These are phyloP conservation scores for Sialis fuliginosa DNA, from an alignment of 2,888 invertebrate genomes.

Conservation along the genomic window DNA sequence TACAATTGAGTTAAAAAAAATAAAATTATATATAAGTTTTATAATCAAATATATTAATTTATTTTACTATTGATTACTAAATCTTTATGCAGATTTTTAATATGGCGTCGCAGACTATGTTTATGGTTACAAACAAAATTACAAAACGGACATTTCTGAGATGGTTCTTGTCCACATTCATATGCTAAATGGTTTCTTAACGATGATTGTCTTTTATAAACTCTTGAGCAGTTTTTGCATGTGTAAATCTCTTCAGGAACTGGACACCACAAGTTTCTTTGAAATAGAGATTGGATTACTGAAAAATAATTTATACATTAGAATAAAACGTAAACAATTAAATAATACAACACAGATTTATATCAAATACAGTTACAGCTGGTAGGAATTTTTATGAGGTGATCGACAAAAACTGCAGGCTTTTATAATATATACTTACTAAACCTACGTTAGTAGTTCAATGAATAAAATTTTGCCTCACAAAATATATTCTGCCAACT, in stretches of 20 bases:
- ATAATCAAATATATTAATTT: background rate
- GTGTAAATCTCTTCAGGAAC: background rate
- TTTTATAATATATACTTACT: too few species aligned
- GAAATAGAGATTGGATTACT: background rate
- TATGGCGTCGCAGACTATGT: conserved; percentile 22
- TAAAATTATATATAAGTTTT: conserved; percentile 19
- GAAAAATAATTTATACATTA: background rate
- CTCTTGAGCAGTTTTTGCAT: conserved; percentile 6
- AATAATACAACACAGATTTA: too few species aligned
- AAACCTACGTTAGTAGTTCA: too few species aligned
- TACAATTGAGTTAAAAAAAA: too few species aligned
- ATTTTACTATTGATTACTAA: background rate
- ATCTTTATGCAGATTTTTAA: conserved; percentile 14
- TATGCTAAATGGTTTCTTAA: conserved; percentile 18
- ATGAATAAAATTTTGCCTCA: too few species aligned
- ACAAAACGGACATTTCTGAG: conserved; percentile 14
- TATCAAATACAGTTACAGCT: too few species aligned
- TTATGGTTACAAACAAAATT: conserved; percentile 20
- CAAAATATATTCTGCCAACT: too few species aligned
- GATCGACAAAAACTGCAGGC: too few species aligned
- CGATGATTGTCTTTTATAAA: conserved; percentile 10
- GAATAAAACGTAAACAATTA: background rate
- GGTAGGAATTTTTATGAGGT: too few species aligned
- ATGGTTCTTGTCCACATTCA: conserved; percentile 34
- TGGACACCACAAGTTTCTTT: background rate